Evolutionary conservation across 2,797 vertebrate genomes (phyloP).

Genomic region (Buceros bicornis): DNA sequence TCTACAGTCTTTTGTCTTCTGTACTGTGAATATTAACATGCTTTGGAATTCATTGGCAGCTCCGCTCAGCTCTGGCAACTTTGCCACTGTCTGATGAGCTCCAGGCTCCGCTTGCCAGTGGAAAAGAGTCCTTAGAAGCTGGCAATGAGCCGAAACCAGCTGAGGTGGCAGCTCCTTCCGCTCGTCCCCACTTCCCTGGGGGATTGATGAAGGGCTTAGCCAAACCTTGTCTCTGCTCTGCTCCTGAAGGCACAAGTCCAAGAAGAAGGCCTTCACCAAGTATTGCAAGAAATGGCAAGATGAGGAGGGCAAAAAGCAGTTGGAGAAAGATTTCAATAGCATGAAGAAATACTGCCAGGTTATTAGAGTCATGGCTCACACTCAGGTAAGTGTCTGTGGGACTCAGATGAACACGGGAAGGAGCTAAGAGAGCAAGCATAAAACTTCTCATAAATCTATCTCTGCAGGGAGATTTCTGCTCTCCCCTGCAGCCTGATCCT

Average conservation of each 20-base stretch:
- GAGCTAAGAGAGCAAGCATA: background rate
- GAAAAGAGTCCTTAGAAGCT: conserved; percentile 92
- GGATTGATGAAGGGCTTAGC: conserved; percentile 88
- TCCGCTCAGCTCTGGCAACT: conserved; percentile 89
- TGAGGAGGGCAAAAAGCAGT: conserved; percentile 96
- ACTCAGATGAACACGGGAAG: background rate
- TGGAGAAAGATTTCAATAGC: conserved; percentile 94
- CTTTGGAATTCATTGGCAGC: conserved; percentile 83
- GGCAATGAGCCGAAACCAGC: conserved; percentile 89
- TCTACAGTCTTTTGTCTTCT: conserved; percentile 51
- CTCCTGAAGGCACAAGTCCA: conserved; percentile 95
- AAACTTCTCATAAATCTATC: background rate
- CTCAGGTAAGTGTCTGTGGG: conserved; percentile 86
- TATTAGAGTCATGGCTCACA: conserved; percentile 93
- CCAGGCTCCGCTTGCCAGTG: conserved; percentile 96
- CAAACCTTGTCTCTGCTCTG: conserved; percentile 79
- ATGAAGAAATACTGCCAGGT: conserved; percentile 99
- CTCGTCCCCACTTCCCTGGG: conserved; percentile 76
- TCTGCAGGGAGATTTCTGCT: background rate
- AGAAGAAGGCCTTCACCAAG: conserved; percentile 99
- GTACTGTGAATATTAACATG: conserved; percentile 44
- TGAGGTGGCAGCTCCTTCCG: conserved; percentile 85
- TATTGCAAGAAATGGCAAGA: conserved; percentile 99
- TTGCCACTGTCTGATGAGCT: conserved; percentile 91
- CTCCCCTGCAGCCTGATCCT: background rate